These are phyloP conservation scores for Heliconius cydno DNA, from an alignment of 2,888 invertebrate genomes.

Conservation along the genomic window DNA sequence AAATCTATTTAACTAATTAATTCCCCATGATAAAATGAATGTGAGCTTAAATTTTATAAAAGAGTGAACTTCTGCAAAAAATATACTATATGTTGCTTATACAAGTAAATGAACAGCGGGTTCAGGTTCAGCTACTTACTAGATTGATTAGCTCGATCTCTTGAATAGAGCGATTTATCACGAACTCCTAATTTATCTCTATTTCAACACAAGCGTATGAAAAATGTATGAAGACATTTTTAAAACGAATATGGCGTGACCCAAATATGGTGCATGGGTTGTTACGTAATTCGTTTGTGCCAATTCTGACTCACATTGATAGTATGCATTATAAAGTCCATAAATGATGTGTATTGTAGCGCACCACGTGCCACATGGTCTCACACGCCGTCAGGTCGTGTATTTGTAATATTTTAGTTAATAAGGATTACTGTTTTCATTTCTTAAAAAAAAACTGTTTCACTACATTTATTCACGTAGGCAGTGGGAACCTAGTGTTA, in stretches of 20 bases:
- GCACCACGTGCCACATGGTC: background rate
- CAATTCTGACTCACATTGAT: background rate
- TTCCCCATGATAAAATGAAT: background rate
- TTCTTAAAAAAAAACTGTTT: no score
- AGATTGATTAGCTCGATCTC: background rate
- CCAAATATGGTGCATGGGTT: conserved; percentile 8
- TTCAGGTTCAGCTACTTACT: background rate
- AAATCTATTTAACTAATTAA: background rate
- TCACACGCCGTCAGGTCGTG: background rate
- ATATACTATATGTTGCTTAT: background rate
- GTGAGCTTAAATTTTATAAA: background rate
- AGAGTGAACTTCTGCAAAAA: background rate
- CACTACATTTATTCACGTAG: no score
- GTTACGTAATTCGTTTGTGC: background rate
- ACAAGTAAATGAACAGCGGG: background rate
- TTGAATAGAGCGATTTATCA: conserved; percentile 1
- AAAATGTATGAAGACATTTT: background rate
- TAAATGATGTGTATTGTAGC: background rate
- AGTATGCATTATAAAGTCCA: background rate
- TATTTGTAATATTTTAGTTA: background rate
- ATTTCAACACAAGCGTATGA: background rate
- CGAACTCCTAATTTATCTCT: background rate
- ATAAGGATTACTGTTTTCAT: no score
- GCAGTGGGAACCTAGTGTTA: no score
- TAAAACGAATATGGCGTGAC: background rate